phyloP scores from a whole-genome alignment of 2,888 invertebrate species.

The Polyommatus iphigenia region DNA sequence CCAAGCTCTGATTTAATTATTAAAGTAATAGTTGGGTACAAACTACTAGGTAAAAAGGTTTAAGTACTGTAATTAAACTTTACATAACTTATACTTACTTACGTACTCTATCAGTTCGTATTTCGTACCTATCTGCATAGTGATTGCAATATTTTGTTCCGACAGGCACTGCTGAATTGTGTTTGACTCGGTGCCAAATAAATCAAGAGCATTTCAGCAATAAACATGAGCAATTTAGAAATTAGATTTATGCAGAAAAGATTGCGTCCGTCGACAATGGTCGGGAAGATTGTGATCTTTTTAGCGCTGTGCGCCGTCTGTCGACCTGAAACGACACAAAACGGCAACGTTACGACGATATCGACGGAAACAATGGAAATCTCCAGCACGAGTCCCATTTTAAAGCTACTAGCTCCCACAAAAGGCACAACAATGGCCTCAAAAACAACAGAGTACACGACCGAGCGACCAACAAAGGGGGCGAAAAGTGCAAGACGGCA shows the following conservation, averaged over 20 bases:
- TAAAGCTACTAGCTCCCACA: conserved; percentile 47
- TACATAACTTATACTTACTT: too few species aligned
- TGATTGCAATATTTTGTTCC: conserved; percentile 38
- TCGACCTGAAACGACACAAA: background rate
- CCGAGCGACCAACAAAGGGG: conserved; percentile 62
- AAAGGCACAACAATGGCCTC: conserved; percentile 61
- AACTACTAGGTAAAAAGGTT: too few species aligned
- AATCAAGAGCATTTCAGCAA: conserved; percentile 38
- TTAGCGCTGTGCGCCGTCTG: background rate
- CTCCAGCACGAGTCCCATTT: background rate
- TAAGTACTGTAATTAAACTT: too few species aligned
- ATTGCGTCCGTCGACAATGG: conserved; percentile 45
- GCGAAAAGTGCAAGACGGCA: conserved; percentile 70
- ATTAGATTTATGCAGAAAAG: conserved; percentile 49
- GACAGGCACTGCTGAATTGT: conserved; percentile 44
- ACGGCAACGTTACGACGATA: background rate
- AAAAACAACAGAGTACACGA: conserved; percentile 60
- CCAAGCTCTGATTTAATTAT: too few species aligned
- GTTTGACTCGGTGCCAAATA: conserved; percentile 48
- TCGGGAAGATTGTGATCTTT: conserved; percentile 4
- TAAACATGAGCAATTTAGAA: conserved; percentile 34
- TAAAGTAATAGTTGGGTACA: too few species aligned
- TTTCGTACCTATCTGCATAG: background rate
- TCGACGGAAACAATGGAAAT: conserved; percentile 12
- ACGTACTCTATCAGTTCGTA: too few species aligned